Base-by-base conservation (phyloP, 2,113 vertebrate species). In the Pithys albifrons region DNA sequence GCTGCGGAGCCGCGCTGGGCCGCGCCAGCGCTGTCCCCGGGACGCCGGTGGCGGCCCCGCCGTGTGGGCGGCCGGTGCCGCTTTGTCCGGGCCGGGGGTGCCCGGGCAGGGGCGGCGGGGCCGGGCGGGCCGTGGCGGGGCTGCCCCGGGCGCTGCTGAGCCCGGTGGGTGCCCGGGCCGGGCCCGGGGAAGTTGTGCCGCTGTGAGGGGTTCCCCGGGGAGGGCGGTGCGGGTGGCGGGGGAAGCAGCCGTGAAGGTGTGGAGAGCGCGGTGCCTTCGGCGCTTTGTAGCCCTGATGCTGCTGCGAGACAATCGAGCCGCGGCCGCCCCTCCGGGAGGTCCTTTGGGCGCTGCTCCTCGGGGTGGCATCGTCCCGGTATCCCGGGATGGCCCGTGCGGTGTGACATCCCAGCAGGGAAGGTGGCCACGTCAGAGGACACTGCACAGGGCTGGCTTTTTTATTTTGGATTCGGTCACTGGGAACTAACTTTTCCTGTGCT, bases 321-420 rank as follows among this genome's bases (percentile, higher is more conserved):
- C 11, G 57, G 6, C 5, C 5, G 14, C 29, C 10, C 8, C 15
- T 6, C 24, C 0, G 41, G 31, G 70, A 49, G 73, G 23, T 69
- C 55, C 54, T 55, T 12, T 31, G n/a, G 64, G 39, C 31, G 0
- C 46, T 7, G 64, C 61, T 31, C 14, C n/a, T 13, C 25, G 1
- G 12, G 3, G 0, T 0, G 2, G 14, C 22, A 1, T n/a, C 41
- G 25, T 20, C 14, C 7, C 28, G 6, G 24, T 8, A 1, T 27
- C 9, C 17, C 29, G 2, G 61, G 46, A 2, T 46, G 1, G 22
- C 52, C 7, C 41, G 5, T 13, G 46, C 2, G 6, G 17, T 10
- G 37, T 5, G 75, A 15, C 45, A 28, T 1, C 52, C 57, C 33
- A 0, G 0, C 18, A 18, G 58, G 39, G 45, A 35, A 10, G 33